A percentile compares a stretch with the other conserved stretches of the same genome.
These are phyloP conservation scores for Ecdyonurus torrentis DNA, from an alignment of 2,888 invertebrate species.

Conservation along the genomic window DNA sequence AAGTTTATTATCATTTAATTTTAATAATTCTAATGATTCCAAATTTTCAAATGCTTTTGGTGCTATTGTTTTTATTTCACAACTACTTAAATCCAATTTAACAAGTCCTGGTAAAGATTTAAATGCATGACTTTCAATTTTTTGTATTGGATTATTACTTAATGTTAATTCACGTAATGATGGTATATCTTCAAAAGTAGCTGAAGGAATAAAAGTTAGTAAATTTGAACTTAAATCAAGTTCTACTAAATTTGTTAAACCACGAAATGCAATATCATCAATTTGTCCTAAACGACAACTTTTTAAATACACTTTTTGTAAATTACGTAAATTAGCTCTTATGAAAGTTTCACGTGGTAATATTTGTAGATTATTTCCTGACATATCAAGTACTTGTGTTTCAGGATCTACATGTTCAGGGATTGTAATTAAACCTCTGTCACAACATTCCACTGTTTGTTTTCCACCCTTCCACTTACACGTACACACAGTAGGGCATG, in stretches of 20 bases:
- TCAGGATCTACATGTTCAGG: constrained; percentile 66
- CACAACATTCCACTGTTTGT: constrained; percentile 74
- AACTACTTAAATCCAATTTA: constrained; percentile 22
- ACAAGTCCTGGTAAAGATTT: constrained; percentile 18
- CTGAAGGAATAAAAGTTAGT: constrained; percentile 22
- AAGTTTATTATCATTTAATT: constrained; percentile 20
- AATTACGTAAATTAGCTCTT: constrained; percentile 23
- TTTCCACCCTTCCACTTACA: constrained; percentile 92
- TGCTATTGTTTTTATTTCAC: constrained; percentile 21
- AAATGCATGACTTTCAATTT: constrained; percentile 21
- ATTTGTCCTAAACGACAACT: constrained; percentile 23
- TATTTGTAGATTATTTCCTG: constrained; percentile 23
- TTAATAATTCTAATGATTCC: constrained; percentile 19
- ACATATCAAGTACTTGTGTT: constrained; percentile 34
- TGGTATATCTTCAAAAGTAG: constrained; percentile 22
- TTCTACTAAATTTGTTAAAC: constrained; percentile 25
- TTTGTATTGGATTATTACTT: constrained; percentile 21
- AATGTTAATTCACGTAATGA: constrained; percentile 22
- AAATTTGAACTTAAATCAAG: constrained; percentile 25
- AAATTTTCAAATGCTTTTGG: constrained; percentile 22
- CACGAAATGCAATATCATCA: constrained; percentile 23
- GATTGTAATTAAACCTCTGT: constrained; percentile 54
- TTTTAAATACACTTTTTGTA: constrained; percentile 24
- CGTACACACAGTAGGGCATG: constrained; percentile 61
- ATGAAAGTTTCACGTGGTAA: constrained; percentile 24